Base-by-base conservation (phyloP, 2,113 vertebrate genomes). In the Thamnaconus septentrionalis region DNA sequence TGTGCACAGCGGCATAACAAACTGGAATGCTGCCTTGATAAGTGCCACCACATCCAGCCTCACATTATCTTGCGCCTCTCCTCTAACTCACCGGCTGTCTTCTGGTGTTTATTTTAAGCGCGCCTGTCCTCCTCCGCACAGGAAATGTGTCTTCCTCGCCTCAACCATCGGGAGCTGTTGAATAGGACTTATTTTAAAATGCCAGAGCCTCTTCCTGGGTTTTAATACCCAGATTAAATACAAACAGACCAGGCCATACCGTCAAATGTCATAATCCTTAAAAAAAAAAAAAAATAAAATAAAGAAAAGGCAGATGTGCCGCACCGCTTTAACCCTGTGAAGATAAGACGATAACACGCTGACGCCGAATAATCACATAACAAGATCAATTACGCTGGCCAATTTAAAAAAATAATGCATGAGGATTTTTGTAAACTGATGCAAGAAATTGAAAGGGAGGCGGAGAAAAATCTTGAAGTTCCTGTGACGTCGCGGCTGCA, bases 141-240 rank as follows among this genome's bases (percentile, higher is more conserved):
- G 57, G 42, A 60, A 12, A 39, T 53, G 42, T 18, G 50, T 45
- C 39, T 60, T 41, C 48, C 59, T 51, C 50, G 54, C 5, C 1
- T n/a, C 45, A 41, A 64, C 40, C 53, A 64, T 6, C 61, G 63
- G 60, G 55, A 54, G 56, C 49, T 51, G 48, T 44, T 56, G 59
- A 79, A 82, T 66, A 42, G 42, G 74, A 69, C 51, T 64, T 46
- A 11, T 49, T 66, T 76, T 63, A 4, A 71, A 85, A 72, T 43
- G 62, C 9, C 41, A 12, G 54, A 54, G 56, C 57, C 60, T 64
- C 61, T 52, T 75, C 53, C 56, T 47, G 42, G 53, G 41, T 56
- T 31, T 79, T 84, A 76, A 87, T 66, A 65, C 71, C 50, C 69
- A 69, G 81, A 84, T 85, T 78, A 85, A 80, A 80, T 54, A 62